A percentile compares a stretch with the other conserved stretches of the same genome.
phyloP scores from a whole-genome alignment of 2,113 vertebrate species.

The Eulacestoma nigropectus region DNA sequence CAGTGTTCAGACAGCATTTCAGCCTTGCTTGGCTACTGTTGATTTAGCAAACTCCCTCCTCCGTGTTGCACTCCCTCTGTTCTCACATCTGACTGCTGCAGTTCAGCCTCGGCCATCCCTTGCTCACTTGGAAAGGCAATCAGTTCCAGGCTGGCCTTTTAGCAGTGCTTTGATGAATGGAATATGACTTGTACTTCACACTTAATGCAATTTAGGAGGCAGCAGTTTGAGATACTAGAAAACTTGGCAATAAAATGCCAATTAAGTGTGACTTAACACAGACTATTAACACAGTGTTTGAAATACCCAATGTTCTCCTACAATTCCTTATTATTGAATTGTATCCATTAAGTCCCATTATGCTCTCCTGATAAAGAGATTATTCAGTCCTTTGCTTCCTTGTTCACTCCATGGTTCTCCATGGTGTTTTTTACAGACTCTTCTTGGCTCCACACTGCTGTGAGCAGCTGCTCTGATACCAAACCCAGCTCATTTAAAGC shows the following conservation, averaged over 20 bases:
- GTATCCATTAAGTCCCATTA: neutral
- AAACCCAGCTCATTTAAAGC: neutral
- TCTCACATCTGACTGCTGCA: neutral
- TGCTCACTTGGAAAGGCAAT: neutral
- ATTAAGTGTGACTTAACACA: constrained; percentile 11
- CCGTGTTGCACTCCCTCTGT: accelerated
- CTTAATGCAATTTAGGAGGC: neutral
- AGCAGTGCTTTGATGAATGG: neutral
- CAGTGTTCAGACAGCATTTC: neutral
- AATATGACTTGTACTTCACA: neutral
- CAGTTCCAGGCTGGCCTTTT: neutral
- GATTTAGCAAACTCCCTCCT: neutral
- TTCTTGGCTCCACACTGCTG: neutral
- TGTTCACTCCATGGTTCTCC: neutral
- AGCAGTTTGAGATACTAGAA: neutral
- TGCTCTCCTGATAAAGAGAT: neutral
- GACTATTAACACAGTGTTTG: neutral
- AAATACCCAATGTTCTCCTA: neutral
- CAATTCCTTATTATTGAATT: neutral
- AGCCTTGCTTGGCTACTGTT: neutral
- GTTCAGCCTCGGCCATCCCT: neutral
- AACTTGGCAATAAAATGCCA: constrained; percentile 30
- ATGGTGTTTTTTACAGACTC: neutral
- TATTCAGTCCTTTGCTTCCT: neutral
- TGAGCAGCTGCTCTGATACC: neutral